A percentile compares a stretch with the other conserved stretches of the same genome.
phyloP scores from a whole-genome alignment of 1,140 invertebrate species.

The Drosophila bipectinata region DNA sequence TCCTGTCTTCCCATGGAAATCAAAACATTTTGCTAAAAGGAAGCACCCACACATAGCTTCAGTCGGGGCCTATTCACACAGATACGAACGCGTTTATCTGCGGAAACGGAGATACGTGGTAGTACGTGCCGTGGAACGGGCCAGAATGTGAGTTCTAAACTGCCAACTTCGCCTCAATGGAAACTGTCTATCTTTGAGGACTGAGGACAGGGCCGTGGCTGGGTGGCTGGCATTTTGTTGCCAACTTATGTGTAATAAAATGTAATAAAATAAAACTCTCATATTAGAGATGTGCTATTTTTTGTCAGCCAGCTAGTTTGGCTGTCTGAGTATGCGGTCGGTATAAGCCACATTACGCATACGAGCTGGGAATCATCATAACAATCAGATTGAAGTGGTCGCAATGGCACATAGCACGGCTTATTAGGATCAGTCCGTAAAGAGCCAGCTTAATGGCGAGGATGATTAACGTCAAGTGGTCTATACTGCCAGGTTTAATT shows the following conservation, averaged over 20 bases:
- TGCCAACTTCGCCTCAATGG: slow-evolving; percentile 57
- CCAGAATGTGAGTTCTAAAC: slow-evolving; percentile 57
- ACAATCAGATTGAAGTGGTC: slow-evolving; percentile 48
- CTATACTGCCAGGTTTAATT: slow-evolving; percentile 16
- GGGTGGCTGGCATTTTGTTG: slow-evolving; percentile 56
- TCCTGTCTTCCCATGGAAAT: slow-evolving; percentile 73
- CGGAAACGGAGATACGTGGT: slow-evolving; percentile 74
- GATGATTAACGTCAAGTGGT: slow-evolving; percentile 28
- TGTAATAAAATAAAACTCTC: slow-evolving; percentile 81
- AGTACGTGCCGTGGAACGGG: slow-evolving; percentile 60
- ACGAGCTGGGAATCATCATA: slow-evolving; percentile 58
- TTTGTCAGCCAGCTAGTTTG: slow-evolving; percentile 45
- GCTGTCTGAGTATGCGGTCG: slow-evolving; percentile 4
- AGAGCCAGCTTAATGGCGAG: slow-evolving; percentile 16
- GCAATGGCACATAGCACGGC: slow-evolving; percentile 39
- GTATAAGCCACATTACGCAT: slow-evolving; percentile 61
- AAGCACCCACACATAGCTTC: slow-evolving; percentile 40
- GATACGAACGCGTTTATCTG: slow-evolving; percentile 73
- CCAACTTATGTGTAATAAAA: slow-evolving; percentile 79
- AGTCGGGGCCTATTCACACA: slow-evolving; percentile 73
- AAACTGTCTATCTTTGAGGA: slow-evolving; percentile 24
- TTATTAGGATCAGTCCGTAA: slow-evolving; percentile 34
- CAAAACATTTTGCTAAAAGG: slow-evolving; percentile 80
- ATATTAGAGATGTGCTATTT: slow-evolving; percentile 72
- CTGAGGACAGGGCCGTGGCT: not conserved